Conservation (phyloP, 2,113 vertebrate genomes). For the Oophaga pumilio region DNA sequence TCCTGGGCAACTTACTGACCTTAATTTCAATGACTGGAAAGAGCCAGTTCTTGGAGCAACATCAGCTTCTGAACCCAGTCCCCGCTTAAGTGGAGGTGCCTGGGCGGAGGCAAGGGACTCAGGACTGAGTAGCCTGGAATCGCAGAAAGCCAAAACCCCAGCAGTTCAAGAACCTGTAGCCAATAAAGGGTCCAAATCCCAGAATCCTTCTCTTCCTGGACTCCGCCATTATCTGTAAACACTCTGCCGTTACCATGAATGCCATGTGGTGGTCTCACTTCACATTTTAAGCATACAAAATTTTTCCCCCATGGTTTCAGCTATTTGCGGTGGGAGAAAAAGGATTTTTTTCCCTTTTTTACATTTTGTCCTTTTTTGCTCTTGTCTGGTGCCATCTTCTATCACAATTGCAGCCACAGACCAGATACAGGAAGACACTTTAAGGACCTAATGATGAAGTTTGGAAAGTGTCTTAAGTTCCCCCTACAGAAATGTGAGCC, state of each 20-base stretch:
- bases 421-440: background rate
- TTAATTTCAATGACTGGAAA: constrained; percentile 79
- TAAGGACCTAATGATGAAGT: background rate
- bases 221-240: constrained; percentile 78
- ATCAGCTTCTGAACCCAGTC: constrained; percentile 17
- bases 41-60: constrained; percentile 60
- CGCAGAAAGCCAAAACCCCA: constrained; percentile 72
- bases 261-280: background rate
- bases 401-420: background rate
- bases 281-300: background rate
- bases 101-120: constrained; percentile 70
- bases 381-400: background rate
- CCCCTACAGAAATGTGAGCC: background rate
- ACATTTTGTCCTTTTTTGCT: background rate
- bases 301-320: background rate
- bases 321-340: background rate
- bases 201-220: constrained; percentile 68
- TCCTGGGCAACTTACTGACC: constrained; percentile 74
- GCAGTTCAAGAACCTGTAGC: background rate
- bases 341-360: too few relatives aligned
- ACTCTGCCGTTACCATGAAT: background rate
- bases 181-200: constrained; percentile 62
- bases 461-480: background rate
- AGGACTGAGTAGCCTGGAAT: constrained; percentile 77
- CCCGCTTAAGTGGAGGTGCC: constrained; percentile 31